phyloP scores from a whole-genome alignment of 2,797 vertebrate genomes.

The Alcedo atthis region DNA sequence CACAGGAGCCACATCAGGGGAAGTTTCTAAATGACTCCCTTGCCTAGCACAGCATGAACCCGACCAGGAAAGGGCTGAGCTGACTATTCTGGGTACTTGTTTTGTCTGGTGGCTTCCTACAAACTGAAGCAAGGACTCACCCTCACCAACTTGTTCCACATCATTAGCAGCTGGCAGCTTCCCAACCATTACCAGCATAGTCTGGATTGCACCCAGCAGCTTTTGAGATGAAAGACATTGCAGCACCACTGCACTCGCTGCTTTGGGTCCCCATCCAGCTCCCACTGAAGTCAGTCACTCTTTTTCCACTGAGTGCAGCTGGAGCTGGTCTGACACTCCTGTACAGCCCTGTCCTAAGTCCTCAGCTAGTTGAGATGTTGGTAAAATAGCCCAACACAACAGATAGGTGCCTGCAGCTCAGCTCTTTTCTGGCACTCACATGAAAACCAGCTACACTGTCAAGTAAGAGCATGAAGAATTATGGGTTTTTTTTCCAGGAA shows the following conservation, averaged over 20 bases:
- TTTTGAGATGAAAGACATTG: conserved; percentile 35
- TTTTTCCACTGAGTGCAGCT: conserved; percentile 35
- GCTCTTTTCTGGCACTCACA: conserved; percentile 15
- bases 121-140: conserved; percentile 46
- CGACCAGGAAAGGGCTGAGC: conserved; percentile 12
- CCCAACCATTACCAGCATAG: conserved; percentile 52
- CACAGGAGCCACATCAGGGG: conserved; percentile 47
- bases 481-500: neutral
- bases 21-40: conserved; percentile 35
- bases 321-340: conserved; percentile 25
- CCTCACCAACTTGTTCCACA: conserved; percentile 62
- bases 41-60: conserved; percentile 14
- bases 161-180: conserved; percentile 51
- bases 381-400: neutral
- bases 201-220: conserved; percentile 53
- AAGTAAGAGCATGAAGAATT: neutral
- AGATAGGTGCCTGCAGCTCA: neutral
- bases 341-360: neutral
- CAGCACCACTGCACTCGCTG: conserved; percentile 38
- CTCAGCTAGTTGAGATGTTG: neutral
- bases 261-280: conserved; percentile 37
- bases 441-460: neutral
- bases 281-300: conserved; percentile 12
- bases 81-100: conserved; percentile 54
- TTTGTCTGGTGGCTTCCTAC: conserved; percentile 71